A percentile compares a stretch with the other conserved stretches of the same genome.
phyloP scores from a whole-genome alignment of 2,113 vertebrate genomes.

The Notiomystis cincta region DNA sequence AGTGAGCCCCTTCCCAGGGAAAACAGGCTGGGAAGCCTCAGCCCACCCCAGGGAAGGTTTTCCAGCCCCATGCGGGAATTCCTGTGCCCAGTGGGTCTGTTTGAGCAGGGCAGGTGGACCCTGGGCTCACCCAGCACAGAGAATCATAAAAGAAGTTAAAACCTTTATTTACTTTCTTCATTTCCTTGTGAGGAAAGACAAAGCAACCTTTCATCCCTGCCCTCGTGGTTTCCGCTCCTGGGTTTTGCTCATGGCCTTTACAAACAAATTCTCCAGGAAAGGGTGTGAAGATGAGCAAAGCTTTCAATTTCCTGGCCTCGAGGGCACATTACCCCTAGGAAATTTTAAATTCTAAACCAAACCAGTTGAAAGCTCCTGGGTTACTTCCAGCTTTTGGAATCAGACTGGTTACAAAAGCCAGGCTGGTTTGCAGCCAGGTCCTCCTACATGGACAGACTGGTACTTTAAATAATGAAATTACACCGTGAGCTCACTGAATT shows the following conservation, averaged over 20 bases:
- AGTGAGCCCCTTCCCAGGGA: not conserved
- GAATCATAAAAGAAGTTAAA: not conserved
- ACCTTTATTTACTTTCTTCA: not conserved
- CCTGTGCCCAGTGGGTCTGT: rapidly evolving
- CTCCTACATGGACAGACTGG: not conserved
- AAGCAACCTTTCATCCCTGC: not conserved
- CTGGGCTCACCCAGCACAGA: not conserved
- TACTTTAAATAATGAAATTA: not conserved
- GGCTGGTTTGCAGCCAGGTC: not conserved
- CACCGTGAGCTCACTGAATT: not conserved
- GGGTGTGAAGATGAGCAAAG: not conserved
- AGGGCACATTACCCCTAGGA: rapidly evolving
- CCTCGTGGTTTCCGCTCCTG: not conserved
- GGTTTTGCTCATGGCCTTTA: rapidly evolving
- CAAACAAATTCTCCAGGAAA: not conserved
- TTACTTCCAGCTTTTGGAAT: not conserved
- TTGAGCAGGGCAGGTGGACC: not conserved
- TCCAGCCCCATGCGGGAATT: not conserved
- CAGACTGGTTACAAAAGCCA: not conserved
- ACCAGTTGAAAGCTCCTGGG: not conserved
- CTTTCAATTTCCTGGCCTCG: not conserved
- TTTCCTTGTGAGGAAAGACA: constrained; percentile 2
- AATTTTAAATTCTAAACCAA: not conserved
- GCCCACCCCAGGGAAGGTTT: not conserved
- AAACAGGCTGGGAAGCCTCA: not conserved